Evolutionary conservation across 2,888 invertebrate genomes (phyloP), one percentile per base, ranked within the genome.

Genomic region (Meghimatium bilineatum): DNA sequence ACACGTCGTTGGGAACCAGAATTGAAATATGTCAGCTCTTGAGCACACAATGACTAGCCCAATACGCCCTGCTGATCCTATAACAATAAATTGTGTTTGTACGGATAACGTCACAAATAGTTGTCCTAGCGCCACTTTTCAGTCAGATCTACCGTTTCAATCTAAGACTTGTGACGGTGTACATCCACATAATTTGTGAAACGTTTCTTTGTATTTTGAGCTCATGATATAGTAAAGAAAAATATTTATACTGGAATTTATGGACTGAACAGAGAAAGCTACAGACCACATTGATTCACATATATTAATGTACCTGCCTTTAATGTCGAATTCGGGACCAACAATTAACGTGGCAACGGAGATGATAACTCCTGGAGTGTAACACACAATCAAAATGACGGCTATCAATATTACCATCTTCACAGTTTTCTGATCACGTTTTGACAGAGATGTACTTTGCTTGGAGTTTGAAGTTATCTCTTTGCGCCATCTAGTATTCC

Each of bases 401-500:
- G 44, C 44, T 44, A 44, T 44, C 44, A 44, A 12, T 8, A 44
- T 12, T 44, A 44, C 44, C 44, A 44, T 44, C 44, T 44, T 44
- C 44, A 78, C 26, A 29, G 66, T 78, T n/a, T 63, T 66, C 36
- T n/a, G 34, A 63, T 78, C 78, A 26, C 78, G 29, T 1, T 17
- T 36, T 10, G 60, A 10, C 38, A 60, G 14, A 14, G n/a, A 32
- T 23, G 12, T 38, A 12, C 3, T 5, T 1, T 66, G 29, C 29
- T n/a, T 26, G 12, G 17, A 29, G 6, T 26, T n/a, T 14, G 52
- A 44, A 10, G 63, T 66, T 14, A 56, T 63, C 12, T 63, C 14
- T n/a, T 6, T 63, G 12, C 78, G 63, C 78, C 78, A 78, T 34
- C n/a, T 63, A 8, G 78, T 36, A 29, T 12, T 78, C 36, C 44